These are phyloP conservation scores for Drosophila malerkotliana DNA, from an alignment of 1,140 invertebrate species.

Conservation along the genomic window DNA sequence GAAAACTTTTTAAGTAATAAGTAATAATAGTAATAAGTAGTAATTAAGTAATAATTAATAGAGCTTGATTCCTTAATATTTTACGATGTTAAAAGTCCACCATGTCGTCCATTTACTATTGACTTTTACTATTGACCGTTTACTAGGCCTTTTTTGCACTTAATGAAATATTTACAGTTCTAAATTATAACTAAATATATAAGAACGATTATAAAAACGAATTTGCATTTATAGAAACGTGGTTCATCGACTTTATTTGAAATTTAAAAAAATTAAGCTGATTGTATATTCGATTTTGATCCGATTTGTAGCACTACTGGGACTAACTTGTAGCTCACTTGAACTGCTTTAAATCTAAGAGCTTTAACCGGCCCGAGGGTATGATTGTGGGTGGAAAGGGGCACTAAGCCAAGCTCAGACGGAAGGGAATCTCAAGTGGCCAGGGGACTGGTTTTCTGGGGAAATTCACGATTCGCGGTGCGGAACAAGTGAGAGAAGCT, in stretches of 20 bases:
- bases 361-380: conserved; percentile 16
- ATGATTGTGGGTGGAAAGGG: conserved; percentile 10
- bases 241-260: neutral
- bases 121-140: no score
- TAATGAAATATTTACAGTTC: no score
- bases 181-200: no score
- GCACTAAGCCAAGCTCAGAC: conserved; percentile 41
- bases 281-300: neutral
- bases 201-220: neutral
- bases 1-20: no score
- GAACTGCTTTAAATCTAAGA: conserved; percentile 59
- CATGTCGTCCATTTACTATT: no score
- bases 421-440: conserved; percentile 57
- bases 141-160: no score
- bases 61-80: no score
- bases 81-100: no score
- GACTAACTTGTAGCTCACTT: conserved; percentile 57
- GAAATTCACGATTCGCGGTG: conserved; percentile 29
- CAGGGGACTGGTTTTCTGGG: conserved; percentile 20
- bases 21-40: no score
- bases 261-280: neutral
- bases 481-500: conserved; percentile 46
- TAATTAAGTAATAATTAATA: no score
- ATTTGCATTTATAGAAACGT: neutral
- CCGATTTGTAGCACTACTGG: neutral